Percentiles rank a stretch among this genome's conserved stretches.
Evolutionary conservation across 1,140 invertebrate genomes (phyloP).

Genomic region (Lysiphlebus fabarum): DNA sequence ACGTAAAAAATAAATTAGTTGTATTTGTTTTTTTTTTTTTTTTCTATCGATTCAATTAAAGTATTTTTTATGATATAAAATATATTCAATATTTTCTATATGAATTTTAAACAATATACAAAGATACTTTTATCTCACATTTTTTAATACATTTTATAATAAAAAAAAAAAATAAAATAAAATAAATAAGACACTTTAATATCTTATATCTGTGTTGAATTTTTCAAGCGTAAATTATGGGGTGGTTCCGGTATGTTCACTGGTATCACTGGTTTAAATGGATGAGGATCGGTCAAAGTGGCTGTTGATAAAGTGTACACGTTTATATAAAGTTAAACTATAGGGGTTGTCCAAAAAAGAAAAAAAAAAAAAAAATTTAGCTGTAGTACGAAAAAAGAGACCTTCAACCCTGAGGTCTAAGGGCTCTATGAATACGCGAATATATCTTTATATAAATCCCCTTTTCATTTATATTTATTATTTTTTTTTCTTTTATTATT

Average conservation of each 20-base stretch:
- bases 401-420: constrained; percentile 18
- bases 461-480: too few species aligned
- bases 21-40: too few species aligned
- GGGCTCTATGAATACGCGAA: constrained; percentile 22
- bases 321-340: constrained; percentile 38
- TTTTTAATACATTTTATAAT: not conserved
- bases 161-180: constrained; percentile 9
- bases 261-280: constrained; percentile 3
- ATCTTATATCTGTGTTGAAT: constrained; percentile 8
- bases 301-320: constrained; percentile 7
- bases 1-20: too few species aligned
- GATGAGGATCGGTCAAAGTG: not conserved
- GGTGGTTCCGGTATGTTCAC: constrained; percentile 24
- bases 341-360: constrained; percentile 41
- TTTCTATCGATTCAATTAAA: too few species aligned
- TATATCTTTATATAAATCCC: not conserved
- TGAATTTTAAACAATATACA: not conserved
- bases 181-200: constrained; percentile 1
- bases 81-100: not conserved
- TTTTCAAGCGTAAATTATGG: constrained; percentile 16
- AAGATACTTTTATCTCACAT: not conserved
- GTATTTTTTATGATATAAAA: not conserved
- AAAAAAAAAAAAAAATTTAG: constrained; percentile 8
- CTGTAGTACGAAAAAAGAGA: too few species aligned
- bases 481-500: too few species aligned